Conservation (phyloP, 2,797 vertebrate species). For the Adrianichthys oophorus region DNA sequence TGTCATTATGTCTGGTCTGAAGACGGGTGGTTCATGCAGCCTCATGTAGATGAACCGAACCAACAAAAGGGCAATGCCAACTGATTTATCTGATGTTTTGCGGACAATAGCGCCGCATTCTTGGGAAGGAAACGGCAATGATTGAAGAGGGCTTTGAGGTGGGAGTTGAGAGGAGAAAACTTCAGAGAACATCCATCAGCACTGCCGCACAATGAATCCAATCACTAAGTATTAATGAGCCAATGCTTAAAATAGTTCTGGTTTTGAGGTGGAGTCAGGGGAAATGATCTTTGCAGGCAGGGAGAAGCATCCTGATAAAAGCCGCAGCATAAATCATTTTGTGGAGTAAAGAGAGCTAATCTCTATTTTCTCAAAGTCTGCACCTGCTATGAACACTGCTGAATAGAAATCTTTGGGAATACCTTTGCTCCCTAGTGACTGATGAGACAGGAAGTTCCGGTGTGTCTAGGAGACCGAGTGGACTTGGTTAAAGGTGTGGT, state of each 20-base stretch:
- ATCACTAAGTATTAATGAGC: slow-evolving; percentile 80
- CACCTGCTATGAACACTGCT: slow-evolving; percentile 69
- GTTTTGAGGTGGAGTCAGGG: slow-evolving; percentile 77
- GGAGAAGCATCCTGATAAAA: slow-evolving; percentile 71
- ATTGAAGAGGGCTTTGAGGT: slow-evolving; percentile 68
- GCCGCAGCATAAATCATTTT: slow-evolving; percentile 78
- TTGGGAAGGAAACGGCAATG: slow-evolving; percentile 60
- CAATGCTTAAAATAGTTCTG: slow-evolving; percentile 79
- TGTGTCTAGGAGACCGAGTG: slow-evolving; percentile 37
- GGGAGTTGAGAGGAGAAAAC: slow-evolving; percentile 63
- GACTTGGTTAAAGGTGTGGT: slow-evolving; percentile 34
- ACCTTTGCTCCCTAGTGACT: slow-evolving; percentile 65
- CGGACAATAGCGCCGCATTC: slow-evolving; percentile 63
- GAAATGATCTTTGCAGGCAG: slow-evolving; percentile 76
- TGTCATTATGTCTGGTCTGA: slow-evolving; percentile 64
- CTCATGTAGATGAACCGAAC: slow-evolving; percentile 65
- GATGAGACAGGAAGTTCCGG: slow-evolving; percentile 62
- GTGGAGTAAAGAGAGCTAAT: slow-evolving; percentile 70
- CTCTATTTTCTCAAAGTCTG: slow-evolving; percentile 64
- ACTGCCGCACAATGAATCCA: slow-evolving; percentile 77
- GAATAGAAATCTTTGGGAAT: slow-evolving; percentile 60
- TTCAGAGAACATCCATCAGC: slow-evolving; percentile 76
- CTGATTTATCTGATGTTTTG: slow-evolving; percentile 70
- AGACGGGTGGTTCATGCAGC: slow-evolving; percentile 58
- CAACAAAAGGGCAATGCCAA: slow-evolving; percentile 61